Percentiles rank a stretch among this genome's conserved stretches.
Evolutionary conservation across 2,888 invertebrate species (phyloP).

Genomic region (Tinea trinotella): DNA sequence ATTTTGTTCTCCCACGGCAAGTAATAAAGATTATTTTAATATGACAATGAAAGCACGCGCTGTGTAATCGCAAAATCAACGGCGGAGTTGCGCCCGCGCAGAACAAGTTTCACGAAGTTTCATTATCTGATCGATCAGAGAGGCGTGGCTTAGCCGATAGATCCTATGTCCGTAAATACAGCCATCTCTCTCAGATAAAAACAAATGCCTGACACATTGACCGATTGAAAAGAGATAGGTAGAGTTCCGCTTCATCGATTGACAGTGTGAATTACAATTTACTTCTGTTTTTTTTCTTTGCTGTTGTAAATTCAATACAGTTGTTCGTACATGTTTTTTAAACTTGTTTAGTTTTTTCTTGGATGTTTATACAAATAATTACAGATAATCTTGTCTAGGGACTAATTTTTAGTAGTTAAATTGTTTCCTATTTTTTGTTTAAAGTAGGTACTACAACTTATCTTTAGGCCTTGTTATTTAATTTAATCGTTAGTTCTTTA

Average conservation of each 20-base stretch:
- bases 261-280: slow-evolving; percentile 15
- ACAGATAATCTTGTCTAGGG: not conserved
- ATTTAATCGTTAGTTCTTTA: too few relatives aligned
- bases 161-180: slow-evolving; percentile 29
- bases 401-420: not conserved
- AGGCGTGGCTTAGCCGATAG: slow-evolving; percentile 43
- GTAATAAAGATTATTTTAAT: slow-evolving; percentile 64
- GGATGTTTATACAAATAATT: slow-evolving; percentile 1
- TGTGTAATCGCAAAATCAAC: slow-evolving; percentile 37
- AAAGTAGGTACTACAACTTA: not conserved
- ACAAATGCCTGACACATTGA: not conserved
- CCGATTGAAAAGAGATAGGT: slow-evolving; percentile 35
- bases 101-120: slow-evolving; percentile 38
- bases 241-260: slow-evolving; percentile 42
- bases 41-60: slow-evolving; percentile 45
- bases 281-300: slow-evolving; percentile 18
- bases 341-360: not conserved
- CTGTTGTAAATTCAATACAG: slow-evolving; percentile 9
- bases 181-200: slow-evolving; percentile 30
- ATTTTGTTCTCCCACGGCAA: slow-evolving; percentile 49
- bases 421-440: not conserved
- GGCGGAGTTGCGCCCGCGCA: slow-evolving; percentile 16
- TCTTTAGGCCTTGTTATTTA: not conserved
- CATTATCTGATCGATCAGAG: slow-evolving; percentile 61
- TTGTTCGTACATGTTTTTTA: not conserved